Evolutionary conservation across 2,888 invertebrate genomes (phyloP).

Genomic region (Hololepta plana): DNA sequence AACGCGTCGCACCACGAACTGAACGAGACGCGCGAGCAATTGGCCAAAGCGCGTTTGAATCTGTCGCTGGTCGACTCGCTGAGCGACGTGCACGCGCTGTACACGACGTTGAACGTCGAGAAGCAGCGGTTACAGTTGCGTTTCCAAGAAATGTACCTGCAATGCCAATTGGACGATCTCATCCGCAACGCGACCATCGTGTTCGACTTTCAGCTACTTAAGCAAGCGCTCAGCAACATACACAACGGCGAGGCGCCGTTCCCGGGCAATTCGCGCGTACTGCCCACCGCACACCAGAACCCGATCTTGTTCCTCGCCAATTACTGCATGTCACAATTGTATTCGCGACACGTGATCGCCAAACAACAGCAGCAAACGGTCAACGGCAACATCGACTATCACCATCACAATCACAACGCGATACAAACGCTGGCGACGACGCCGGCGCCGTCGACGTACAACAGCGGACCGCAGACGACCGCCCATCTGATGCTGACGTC

Average conservation of each 20-base stretch:
- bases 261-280: slow-evolving; percentile 21
- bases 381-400: slow-evolving; percentile 31
- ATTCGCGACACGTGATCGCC: slow-evolving; percentile 42
- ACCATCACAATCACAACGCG: slow-evolving; percentile 26
- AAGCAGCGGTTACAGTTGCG: slow-evolving; percentile 48
- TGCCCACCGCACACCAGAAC: slow-evolving; percentile 35
- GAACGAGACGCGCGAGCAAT: slow-evolving; percentile 42
- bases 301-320: slow-evolving; percentile 56
- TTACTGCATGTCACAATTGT: slow-evolving; percentile 57
- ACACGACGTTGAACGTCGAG: slow-evolving; percentile 40
- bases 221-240: slow-evolving; percentile 44
- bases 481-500: slow-evolving; percentile 22
- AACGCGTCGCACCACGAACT: slow-evolving; percentile 47
- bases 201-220: slow-evolving; percentile 47
- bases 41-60: slow-evolving; percentile 40
- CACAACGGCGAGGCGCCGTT: slow-evolving; percentile 36
- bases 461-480: slow-evolving; percentile 14
- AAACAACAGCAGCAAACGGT: slow-evolving; percentile 32
- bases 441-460: slow-evolving; percentile 15
- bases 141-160: slow-evolving; percentile 53
- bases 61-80: slow-evolving; percentile 38
- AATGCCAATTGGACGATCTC: slow-evolving; percentile 51
- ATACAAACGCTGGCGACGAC: slow-evolving; percentile 19
- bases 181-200: slow-evolving; percentile 46
- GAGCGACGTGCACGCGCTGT: slow-evolving; percentile 40